Base-by-base conservation (phyloP, 2,888 invertebrate species). In the Capitulum mitella region DNA sequence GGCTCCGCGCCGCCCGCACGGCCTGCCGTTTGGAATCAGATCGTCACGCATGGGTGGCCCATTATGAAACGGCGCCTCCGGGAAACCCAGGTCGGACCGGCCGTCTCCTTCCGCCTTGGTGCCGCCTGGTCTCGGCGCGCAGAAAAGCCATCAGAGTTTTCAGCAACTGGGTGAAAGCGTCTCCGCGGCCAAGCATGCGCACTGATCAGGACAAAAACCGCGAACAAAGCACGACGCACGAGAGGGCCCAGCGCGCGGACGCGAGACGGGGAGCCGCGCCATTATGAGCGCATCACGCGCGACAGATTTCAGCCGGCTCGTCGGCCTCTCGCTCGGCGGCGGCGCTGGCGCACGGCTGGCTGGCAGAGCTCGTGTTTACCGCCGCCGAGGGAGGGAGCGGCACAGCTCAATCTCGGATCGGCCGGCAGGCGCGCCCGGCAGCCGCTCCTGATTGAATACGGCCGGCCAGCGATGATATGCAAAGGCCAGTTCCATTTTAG, bases 401-500 rank as follows among this genome's bases (percentile, higher is more conserved):
- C 64, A 61, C 61, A 26, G 3, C 61, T 61, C 61, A 61, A 29
- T 61, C 61, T 32, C 54, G 29, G 29, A 29, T 29, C 58, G 58
- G n/a, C n/a, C n/a, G n/a, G 29, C 58, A 8, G n/a, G n/a, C 10
- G 10, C 26, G 29, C 51, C 51, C 26, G 51, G 14, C n/a, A n/a
- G n/a, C n/a, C n/a, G n/a, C n/a, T n/a, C 43, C 43, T 43, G n/a
- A 51, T 51, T 51, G 19, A 22, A 51, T 2, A 22, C 51, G 51
- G 5, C 51, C 22, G 22, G 19, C 51, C 10, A 2, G 19, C 34
- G 64, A 64, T 64, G 16, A 32, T 32, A 64, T 64, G 64, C 64
- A 64, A 29, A 19, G 64, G 64, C 64, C 64, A 34, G 64, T 64
- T 64, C 64, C 64, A 34, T 64, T 64, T 64, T 64, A 34, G 64